Evolutionary conservation across 2,113 vertebrate species (phyloP), one percentile per base, ranked within the genome.

Genomic region (Rattus rattus): DNA sequence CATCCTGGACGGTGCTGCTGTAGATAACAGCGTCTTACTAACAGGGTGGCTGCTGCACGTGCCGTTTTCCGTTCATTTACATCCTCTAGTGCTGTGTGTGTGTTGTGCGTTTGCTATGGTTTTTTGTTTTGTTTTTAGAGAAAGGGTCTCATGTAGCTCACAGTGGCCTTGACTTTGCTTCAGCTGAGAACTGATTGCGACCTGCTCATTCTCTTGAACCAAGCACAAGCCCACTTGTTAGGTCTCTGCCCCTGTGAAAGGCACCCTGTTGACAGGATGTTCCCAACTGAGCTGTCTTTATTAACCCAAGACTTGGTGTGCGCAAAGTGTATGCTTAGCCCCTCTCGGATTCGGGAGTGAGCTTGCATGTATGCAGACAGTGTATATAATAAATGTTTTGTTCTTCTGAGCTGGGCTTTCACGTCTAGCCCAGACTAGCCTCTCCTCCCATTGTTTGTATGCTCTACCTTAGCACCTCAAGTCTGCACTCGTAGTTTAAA

Each of bases 401-500:
- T 69, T 69, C 33, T 30, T 52, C 8, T 49, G 61, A 67, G 83
- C 56, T 63, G n/a, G 14, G 39, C 16, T 85, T 17, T 65, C 14
- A 30, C 30, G 7, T 14, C n/a, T 85, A 12, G 24, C 39, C 54
- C 12, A 33, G 39, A 30, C 61, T 67, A 43, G 14, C 9, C 63
- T 49, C 4, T 86, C 10, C 28, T 69, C 39, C 61, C 49, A 13
- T 81, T 67, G 84, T 20, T 86, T 28, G 26, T 47, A 3, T 49
- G 28, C 5, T 67, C 61, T 33, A 20, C 99, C 99, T 98, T 98
- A 97, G 89, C 95, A 0, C 99, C 99, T 59, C 98, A 97, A 12
- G 98, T 99, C 94, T 98, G 97, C 81, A 99, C 99, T 39, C 99
- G 99, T 26, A 98, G 99, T 49, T 97, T 99, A 85, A 99, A 98